Base-by-base conservation (phyloP, 2,888 invertebrate species). In the Palloptera scutellata region DNA sequence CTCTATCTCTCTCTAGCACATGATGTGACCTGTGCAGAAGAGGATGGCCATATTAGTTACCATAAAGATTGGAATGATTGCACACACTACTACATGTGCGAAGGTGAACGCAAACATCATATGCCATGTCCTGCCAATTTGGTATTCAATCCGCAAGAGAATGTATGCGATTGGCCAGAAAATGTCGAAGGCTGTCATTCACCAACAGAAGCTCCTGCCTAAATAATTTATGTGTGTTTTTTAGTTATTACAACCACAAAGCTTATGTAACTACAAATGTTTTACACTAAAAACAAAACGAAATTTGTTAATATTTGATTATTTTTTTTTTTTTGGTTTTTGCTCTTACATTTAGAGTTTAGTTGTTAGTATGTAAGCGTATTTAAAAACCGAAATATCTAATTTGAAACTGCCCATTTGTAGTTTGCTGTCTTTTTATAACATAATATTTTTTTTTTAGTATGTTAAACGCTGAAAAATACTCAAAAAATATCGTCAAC, bases 141-240 rank as follows among this genome's bases (percentile, higher is more conserved):
- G 70, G 96, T 96, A 13, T 97, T 96, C 86, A 96, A 97, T 84
- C 91, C 91, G 52, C 93, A 94, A 78, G 94, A 96, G 81, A 96
- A 95, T 80, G 96, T 97, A 11, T 97, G 96, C 83, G 97, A 97
- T 86, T 96, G 96, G 96, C 95, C 96, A 0, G 96, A 96, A 80
- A 96, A 96, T 79, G 96, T 96, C 0, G 95, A 94, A 82, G 93
- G 94, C 19, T 96, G 96, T 78, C 87, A 88, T 78, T 88, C 89
- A 68, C 90, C 90, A 77, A 91, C 91, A 65, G 90, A 88, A 76
- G 90, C 91, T 59, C 90, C 91, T 4, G 80, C 81, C 71, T 81
- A 81, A 76, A 64, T 41, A 57, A 48, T 53, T 12, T 42, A 55
- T 30, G 42, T 63, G 20, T 41, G 19, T 10, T 54, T 61, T 55